Base-by-base conservation (phyloP, 1,140 invertebrate species). In the Pantala flavescens region DNA sequence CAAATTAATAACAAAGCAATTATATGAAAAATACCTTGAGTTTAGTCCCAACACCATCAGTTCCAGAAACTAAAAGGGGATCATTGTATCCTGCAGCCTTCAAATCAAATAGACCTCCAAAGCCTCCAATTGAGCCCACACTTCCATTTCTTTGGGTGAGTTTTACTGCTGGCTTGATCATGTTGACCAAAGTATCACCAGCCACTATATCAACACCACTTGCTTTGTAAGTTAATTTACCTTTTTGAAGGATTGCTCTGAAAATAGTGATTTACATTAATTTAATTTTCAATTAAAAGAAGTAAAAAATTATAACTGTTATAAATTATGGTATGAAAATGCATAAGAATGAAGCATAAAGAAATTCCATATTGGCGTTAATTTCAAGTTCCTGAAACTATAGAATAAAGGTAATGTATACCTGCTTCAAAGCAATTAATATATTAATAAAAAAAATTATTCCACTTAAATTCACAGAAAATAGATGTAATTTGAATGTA, bases 11-110 rank as follows among this genome's bases (percentile, higher is more conserved):
- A 36, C 28, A 36, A 36, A 5, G 28, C 2, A 36, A 36, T 2
- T 2, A 36, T 9, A 36, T 2, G 28, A 36, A 63, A 21, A 63
- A 80, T 83, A 92, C 94, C 87, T 92, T 97, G 70, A 93, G 84
- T 86, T 99, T 99, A 0, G 96, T 98, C 63, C 98, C 97, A 24
- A 99, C 96, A 21, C 97, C 97, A 84, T 98, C 97, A 5, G 97
- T 96, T 3, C 95, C 95, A 76, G 96, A 95, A 2, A 98, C 94
- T 5, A 99, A 84, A 5, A 97, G 84, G 0, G 95, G 95, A 82
- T 97, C 91, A 74, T 87, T 88, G 77, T 89, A 90, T 0, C 88
- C 88, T 71, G 88, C 83, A 78, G 83, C 84, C 81, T 87, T 88
- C 71, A 86, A 79, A 79, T 98, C 95, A 85, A 98, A 98, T 0